phyloP scores from a whole-genome alignment of 2,113 vertebrate species.

The Semicossyphus pulcher region DNA sequence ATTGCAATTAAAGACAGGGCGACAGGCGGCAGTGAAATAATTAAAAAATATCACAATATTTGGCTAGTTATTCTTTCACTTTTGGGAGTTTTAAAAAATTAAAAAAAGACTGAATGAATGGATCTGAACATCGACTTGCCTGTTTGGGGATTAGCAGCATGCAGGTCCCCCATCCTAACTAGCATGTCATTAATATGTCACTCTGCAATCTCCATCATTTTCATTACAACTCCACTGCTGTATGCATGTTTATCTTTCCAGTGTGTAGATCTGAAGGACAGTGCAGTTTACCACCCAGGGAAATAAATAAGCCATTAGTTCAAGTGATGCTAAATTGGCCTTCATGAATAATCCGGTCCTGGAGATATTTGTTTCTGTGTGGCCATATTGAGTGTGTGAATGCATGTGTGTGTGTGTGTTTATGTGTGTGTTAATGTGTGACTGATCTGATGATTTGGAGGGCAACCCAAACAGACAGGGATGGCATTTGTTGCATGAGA shows the following conservation, averaged over 20 bases:
- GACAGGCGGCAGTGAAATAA: background rate
- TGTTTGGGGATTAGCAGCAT: conserved; percentile 11
- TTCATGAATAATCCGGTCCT: conserved; percentile 29
- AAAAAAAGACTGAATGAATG: background rate
- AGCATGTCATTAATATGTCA: conserved; percentile 25
- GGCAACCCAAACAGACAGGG: conserved; percentile 68
- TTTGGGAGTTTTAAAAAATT: background rate
- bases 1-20: background rate
- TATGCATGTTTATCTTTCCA: conserved; percentile 19
- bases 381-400: conserved; percentile 26
- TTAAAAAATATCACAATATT: conserved; percentile 4
- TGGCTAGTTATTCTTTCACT: background rate
- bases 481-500: conserved; percentile 76
- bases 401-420: conserved; percentile 12
- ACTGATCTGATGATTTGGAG: conserved; percentile 72
- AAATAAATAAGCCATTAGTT: conserved; percentile 43
- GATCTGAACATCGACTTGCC: conserved; percentile 6
- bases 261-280: conserved; percentile 7
- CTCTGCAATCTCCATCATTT: conserved; percentile 12
- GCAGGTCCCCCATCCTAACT: background rate
- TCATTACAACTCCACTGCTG: background rate
- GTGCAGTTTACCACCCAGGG: conserved; percentile 8
- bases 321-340: conserved; percentile 55
- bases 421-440: conserved; percentile 33
- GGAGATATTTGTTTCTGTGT: conserved; percentile 36